Evolutionary conservation across 2,113 vertebrate genomes (phyloP), one percentile per base, ranked within the genome.

Genomic region (Sinocyclocheilus anophthalmus): DNA sequence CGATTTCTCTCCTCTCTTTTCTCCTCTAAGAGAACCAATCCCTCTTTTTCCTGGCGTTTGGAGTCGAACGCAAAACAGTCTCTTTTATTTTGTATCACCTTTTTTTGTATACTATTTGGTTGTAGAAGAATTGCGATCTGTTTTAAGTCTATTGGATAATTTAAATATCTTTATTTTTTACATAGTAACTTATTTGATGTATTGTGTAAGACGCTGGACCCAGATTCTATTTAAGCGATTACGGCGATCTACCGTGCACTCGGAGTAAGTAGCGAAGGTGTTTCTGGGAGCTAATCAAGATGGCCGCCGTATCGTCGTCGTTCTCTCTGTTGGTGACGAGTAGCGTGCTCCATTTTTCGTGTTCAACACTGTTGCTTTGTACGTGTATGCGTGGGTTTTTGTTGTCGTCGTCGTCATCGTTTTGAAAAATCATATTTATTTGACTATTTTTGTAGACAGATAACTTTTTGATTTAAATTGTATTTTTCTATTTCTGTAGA

Each of bases 361-460:
- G 95, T 97, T 96, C 88, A 97, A 97, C 96, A 97, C 96, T 98
- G 96, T 97, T 96, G 92, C 92, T 95, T 92, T 88, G 88, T 91
- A 91, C 87, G 70, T 88, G 87, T 92, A 69, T 14, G 87, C 65
- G 78, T 90, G 91, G 5, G 42, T 72, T 93, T 91, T 87, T 88
- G 92, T 91, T 87, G 83, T 91, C 92, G 91, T 95, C 14, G 9
- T 45, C 14, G 42, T 45, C 42, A 16, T 55, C 95, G 94, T 96
- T 97, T 93, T 92, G 93, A 92, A 96, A 93, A 96, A 98, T 97
- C 96, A 96, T 98, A 98, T 98, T 99, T 99, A 98, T 98, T 99
- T 98, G 96, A 96, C 96, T 99, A 98, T 99, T 98, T 99, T 99
- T 98, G 96, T 99, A 99, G 97, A 95, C 80, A 87, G 92, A 96